Base-by-base conservation (phyloP, 2,888 invertebrate species). In the Mesorhabditis sp. region DNA sequence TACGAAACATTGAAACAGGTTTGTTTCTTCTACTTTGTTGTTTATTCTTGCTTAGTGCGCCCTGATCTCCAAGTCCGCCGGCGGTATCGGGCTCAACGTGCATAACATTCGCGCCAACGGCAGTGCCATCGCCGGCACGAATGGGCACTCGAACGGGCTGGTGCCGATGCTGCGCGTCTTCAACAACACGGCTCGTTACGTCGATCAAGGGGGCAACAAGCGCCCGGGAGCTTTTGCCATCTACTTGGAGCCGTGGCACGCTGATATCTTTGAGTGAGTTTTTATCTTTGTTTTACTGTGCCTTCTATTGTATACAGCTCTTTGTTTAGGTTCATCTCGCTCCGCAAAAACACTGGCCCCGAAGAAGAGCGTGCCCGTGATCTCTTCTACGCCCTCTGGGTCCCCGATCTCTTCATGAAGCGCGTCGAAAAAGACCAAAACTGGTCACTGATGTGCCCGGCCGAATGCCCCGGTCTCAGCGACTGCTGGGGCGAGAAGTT, bases 181-280 rank as follows among this genome's bases (percentile, higher is more conserved):
- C 86, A 97, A 97, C 86, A 94, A 94, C 85, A 93, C 94, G 4
- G 95, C 96, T 0, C 90, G 94, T 72, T 97, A 96, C 88, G 95
- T 97, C 0, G 95, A 96, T 87, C 97, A 98, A 88, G 95, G 96
- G 42, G 96, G 96, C 66, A 95, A 95, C 85, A 96, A 96, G 89
- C 89, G 96, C 74, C 96, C 96, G 3, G 97, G 97, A 42, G 96
- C 96, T 4, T 95, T 97, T 88, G 95, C 98, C 15, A 91, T 98
- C 73, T 98, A 98, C 86, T 87, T 99, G 68, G 98, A 98, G 87
- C 98, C 98, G 0, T 98, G 98, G 98, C 98, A 99, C 88, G 92
- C 94, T 0, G 97, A 98, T 87, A 89, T 98, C 72, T 93, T 95
- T 86, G 94, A 94, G 72, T 72, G 13, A 41, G 67, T 67, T 41